These are phyloP conservation scores for Odocoileus hemionus DNA, from an alignment of 2,113 vertebrate genomes.

Conservation along the genomic window DNA sequence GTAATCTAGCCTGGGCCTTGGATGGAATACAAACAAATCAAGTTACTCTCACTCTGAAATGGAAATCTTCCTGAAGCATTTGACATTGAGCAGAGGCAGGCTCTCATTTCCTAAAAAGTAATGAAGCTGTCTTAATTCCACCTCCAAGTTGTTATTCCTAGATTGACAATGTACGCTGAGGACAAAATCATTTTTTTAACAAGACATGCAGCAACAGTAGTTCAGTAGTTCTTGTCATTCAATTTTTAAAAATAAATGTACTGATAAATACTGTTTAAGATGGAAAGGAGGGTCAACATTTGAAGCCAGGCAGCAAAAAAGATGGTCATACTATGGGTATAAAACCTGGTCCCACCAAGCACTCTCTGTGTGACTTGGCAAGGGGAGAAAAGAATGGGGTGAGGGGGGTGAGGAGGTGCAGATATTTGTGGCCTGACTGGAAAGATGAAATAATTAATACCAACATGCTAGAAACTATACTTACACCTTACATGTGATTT, in stretches of 20 bases:
- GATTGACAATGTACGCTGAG: not conserved
- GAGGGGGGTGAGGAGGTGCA: rapidly evolving
- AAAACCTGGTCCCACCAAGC: not conserved
- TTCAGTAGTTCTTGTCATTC: not conserved
- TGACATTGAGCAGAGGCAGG: constrained; percentile 40
- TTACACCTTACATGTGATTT: not conserved
- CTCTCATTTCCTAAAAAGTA: constrained; percentile 45
- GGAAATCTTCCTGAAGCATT: constrained; percentile 58
- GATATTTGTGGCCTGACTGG: not conserved
- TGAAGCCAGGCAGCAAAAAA: not conserved
- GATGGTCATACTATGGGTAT: not conserved
- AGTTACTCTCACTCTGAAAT: constrained; percentile 28
- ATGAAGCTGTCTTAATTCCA: not conserved
- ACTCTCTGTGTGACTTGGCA: not conserved
- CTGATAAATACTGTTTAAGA: not conserved
- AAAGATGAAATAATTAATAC: not conserved
- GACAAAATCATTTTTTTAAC: not conserved
- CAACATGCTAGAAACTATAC: not conserved
- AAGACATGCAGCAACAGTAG: not conserved
- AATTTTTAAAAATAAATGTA: not conserved
- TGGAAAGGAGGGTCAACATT: not conserved
- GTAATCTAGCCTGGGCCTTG: constrained; percentile 54
- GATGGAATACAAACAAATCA: constrained; percentile 49
- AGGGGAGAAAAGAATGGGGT: not conserved
- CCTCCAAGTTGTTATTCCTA: constrained; percentile 16